A percentile compares a stretch with the other conserved stretches of the same genome.
phyloP scores from a whole-genome alignment of 1,140 invertebrate species.

The Papilio xuthus region DNA sequence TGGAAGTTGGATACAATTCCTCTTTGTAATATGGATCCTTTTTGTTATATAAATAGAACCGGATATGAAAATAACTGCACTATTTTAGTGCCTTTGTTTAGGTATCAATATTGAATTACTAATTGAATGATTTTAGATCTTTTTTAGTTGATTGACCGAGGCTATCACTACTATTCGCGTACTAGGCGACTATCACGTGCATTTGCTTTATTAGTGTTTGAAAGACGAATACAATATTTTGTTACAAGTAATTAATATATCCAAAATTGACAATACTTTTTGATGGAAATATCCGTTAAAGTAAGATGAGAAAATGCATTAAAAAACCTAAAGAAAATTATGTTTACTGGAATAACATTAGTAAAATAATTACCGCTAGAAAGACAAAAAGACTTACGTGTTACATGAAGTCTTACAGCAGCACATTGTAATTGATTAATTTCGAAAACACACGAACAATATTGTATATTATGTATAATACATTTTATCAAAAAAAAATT shows the following conservation, averaged over 20 bases:
- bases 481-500: neutral
- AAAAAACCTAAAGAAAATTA: no score
- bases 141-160: neutral
- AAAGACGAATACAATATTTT: no score
- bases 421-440: neutral
- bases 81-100: neutral
- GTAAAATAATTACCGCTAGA: neutral
- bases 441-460: neutral
- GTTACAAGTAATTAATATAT: no score
- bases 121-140: neutral
- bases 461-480: neutral
- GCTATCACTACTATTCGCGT: no score
- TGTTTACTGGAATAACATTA: neutral
- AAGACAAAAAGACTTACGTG: neutral
- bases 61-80: neutral
- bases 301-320: no score
- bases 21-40: neutral
- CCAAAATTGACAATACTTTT: no score
- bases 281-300: no score
- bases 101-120: neutral
- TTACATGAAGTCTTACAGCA: neutral
- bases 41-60: neutral
- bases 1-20: neutral
- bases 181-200: no score
- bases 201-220: no score